Evolutionary conservation across 2,888 invertebrate genomes (phyloP).

Genomic region (Tricholauxania praeusta): DNA sequence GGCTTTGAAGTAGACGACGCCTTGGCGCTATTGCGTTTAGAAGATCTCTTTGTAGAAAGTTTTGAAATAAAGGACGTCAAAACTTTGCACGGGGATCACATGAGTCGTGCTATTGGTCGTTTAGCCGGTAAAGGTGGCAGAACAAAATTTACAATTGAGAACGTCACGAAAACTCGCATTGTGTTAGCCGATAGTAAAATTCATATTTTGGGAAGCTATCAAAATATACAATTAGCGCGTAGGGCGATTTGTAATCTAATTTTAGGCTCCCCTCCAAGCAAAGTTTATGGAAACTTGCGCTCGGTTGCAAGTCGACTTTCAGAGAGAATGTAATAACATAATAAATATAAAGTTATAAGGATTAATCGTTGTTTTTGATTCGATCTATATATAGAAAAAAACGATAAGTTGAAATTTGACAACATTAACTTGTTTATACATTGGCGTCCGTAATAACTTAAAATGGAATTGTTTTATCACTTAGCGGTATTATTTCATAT

Average conservation of each 20-base stretch:
- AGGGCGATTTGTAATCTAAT: conserved; percentile 96
- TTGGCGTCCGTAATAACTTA: too few species aligned
- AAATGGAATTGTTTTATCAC: too few species aligned
- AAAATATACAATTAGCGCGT: conserved; percentile 95
- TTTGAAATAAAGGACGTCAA: conserved; percentile 98
- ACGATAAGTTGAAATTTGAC: too few species aligned
- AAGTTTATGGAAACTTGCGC: conserved; percentile 95
- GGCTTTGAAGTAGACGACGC: conserved; percentile 99
- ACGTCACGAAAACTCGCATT: conserved; percentile 97
- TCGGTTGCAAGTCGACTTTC: conserved; percentile 86
- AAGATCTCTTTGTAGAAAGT: conserved; percentile 96
- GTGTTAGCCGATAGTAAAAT: conserved; percentile 97
- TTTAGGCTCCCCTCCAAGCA: conserved; percentile 95
- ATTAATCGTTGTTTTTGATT: background rate
- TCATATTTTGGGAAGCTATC: conserved; percentile 96
- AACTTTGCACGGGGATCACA: conserved; percentile 93
- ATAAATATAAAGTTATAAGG: background rate
- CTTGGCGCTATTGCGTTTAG: conserved; percentile 90
- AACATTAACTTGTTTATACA: too few species aligned
- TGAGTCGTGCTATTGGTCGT: conserved; percentile 94
- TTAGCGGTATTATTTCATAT: too few species aligned
- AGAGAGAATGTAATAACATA: conserved; percentile 77
- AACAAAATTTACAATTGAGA: conserved; percentile 98
- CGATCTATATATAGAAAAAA: too few species aligned
- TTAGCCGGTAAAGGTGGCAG: conserved; percentile 97